phyloP scores from a whole-genome alignment of 1,140 invertebrate species.

The Procambarus virginalis region DNA sequence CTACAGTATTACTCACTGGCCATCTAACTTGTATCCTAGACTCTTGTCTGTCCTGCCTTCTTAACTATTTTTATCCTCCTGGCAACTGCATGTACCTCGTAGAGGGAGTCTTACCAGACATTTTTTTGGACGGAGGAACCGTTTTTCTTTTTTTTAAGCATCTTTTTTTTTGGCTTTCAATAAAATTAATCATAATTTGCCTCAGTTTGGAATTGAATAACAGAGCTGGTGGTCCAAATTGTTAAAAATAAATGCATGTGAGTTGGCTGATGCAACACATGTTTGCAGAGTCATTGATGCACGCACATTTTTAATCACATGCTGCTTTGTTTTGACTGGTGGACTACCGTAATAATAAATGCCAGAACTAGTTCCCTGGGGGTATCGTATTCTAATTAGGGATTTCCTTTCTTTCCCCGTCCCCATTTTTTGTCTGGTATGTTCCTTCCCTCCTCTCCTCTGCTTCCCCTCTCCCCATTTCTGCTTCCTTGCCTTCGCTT shows the following conservation, averaged over 20 bases:
- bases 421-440: slow-evolving; percentile 41
- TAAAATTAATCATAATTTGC: slow-evolving; percentile 44
- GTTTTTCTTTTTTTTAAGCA: slow-evolving; percentile 33
- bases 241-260: slow-evolving; percentile 49
- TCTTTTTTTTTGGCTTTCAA: slow-evolving; percentile 43
- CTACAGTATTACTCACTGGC: slow-evolving; percentile 8
- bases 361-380: neutral
- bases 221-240: slow-evolving; percentile 48
- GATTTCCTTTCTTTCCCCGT: slow-evolving; percentile 63
- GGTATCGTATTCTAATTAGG: slow-evolving; percentile 38
- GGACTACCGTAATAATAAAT: slow-evolving; percentile 18
- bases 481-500: slow-evolving; percentile 24
- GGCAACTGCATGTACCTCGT: slow-evolving; percentile 48
- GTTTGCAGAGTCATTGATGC: slow-evolving; percentile 15
- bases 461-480: slow-evolving; percentile 7
- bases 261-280: slow-evolving; percentile 21
- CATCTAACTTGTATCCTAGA: slow-evolving; percentile 5
- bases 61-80: slow-evolving; percentile 33
- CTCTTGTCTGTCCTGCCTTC: slow-evolving; percentile 15
- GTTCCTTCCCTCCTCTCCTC: slow-evolving; percentile 25
- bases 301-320: slow-evolving; percentile 40
- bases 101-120: slow-evolving; percentile 60
- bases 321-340: slow-evolving; percentile 50
- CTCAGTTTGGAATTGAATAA: slow-evolving; percentile 55
- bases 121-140: slow-evolving; percentile 63